Evolutionary conservation across 2,797 vertebrate genomes (phyloP).

Genomic region (Hipposideros larvatus): DNA sequence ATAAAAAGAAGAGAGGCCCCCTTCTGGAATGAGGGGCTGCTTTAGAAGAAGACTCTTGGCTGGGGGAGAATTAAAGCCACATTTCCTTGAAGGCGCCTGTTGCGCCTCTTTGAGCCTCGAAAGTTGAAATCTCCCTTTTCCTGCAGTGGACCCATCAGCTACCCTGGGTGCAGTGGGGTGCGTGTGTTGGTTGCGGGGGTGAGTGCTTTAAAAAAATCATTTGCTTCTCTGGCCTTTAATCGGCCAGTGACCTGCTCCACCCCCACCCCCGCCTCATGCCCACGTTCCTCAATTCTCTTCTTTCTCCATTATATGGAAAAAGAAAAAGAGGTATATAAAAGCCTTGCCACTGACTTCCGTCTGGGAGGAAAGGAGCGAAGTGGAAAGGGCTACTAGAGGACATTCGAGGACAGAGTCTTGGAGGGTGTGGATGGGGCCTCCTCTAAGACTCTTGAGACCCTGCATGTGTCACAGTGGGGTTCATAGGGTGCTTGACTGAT

Average conservation of each 20-base stretch:
- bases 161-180: background rate
- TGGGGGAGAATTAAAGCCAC: slow-evolving; percentile 40
- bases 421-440: background rate
- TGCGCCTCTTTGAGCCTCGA: background rate
- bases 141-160: background rate
- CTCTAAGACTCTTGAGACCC: background rate
- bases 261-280: accelerated
- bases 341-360: background rate
- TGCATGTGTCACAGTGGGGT: background rate
- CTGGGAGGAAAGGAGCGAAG: background rate
- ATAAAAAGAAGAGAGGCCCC: slow-evolving; percentile 28
- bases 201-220: background rate
- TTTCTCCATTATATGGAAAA: background rate
- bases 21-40: slow-evolving; percentile 42
- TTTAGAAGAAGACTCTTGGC: slow-evolving; percentile 62
- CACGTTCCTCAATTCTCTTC: background rate
- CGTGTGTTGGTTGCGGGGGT: no score
- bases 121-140: background rate
- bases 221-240: background rate
- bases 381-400: background rate
- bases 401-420: background rate
- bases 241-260: background rate
- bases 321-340: background rate
- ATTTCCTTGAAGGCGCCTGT: slow-evolving; percentile 32
- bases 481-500: no score